Evolutionary conservation across 2,888 invertebrate species (phyloP).

Genomic region (Dryobotodes eremita): DNA sequence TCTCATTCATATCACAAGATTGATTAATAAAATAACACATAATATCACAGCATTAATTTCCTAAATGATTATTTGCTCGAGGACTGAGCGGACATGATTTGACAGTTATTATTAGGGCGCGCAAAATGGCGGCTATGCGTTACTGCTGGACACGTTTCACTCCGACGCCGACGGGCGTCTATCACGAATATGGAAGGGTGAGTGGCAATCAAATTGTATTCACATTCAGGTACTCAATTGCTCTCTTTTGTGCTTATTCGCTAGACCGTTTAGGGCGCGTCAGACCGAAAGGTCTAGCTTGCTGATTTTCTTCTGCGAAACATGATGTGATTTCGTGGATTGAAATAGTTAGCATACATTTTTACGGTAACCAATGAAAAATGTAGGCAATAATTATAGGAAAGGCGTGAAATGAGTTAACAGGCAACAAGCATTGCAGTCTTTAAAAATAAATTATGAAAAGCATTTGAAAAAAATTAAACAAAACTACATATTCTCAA

Average conservation of each 20-base stretch:
- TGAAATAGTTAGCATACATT: too few species aligned
- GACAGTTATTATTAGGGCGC: constrained; percentile 36
- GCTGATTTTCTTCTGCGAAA: constrained; percentile 24
- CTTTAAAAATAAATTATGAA: too few species aligned
- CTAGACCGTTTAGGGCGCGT: constrained; percentile 41
- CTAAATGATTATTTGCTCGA: constrained; percentile 40
- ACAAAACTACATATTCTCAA: not conserved
- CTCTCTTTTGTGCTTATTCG: constrained; percentile 58
- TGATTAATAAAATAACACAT: constrained; percentile 30
- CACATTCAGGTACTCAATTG: constrained; percentile 51
- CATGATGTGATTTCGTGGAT: not conserved
- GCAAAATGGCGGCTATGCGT: constrained; percentile 52
- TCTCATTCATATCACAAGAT: constrained; percentile 13
- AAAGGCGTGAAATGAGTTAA: not conserved
- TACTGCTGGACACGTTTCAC: constrained; percentile 30
- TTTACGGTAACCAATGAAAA: not conserved
- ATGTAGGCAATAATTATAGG: not conserved
- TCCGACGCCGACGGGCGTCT: constrained; percentile 22
- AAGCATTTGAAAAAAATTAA: not conserved
- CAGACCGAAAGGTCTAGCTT: constrained; percentile 25
- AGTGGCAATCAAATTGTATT: constrained; percentile 60
- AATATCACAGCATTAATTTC: constrained; percentile 28
- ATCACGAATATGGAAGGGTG: constrained; percentile 49
- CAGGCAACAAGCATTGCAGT: not conserved
- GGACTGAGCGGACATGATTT: constrained; percentile 28